A percentile compares a stretch with the other conserved stretches of the same genome.
Conservation (phyloP, 2,888 invertebrate genomes). For the Uloborus plumipes region DNA sequence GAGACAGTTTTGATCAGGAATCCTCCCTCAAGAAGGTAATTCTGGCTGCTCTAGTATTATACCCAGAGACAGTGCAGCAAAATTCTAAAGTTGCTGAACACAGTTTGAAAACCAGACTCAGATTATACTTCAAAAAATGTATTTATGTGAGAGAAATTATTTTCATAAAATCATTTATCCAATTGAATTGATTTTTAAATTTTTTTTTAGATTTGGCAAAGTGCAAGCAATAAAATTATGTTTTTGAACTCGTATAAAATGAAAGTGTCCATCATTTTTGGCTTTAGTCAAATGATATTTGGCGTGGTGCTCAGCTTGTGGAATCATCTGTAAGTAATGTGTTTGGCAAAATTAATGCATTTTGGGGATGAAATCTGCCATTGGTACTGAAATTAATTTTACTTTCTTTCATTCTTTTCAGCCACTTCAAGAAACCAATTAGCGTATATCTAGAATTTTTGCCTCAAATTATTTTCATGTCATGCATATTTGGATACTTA, state of each 20-base stretch:
- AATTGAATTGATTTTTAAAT: neutral
- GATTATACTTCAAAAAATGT: no score
- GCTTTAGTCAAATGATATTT: constrained; percentile 97
- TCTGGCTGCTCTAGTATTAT: no score
- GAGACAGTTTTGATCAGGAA: no score
- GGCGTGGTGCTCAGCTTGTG: constrained; percentile 83
- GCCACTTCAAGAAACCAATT: constrained; percentile 76
- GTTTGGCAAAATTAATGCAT: no score
- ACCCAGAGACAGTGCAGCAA: no score
- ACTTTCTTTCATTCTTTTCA: constrained; percentile 68
- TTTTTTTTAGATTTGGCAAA: constrained; percentile 76
- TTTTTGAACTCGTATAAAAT: constrained; percentile 96
- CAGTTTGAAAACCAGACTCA: no score
- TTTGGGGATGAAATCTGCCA: neutral
- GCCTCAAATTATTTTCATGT: constrained; percentile 92
- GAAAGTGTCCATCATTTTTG: constrained; percentile 90
- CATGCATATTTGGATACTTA: constrained; percentile 95
- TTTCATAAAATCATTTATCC: no score
- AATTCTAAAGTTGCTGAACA: no score
- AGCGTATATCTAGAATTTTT: constrained; percentile 93
- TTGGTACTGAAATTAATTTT: no score
- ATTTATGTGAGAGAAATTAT: no score
- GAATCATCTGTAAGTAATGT: constrained; percentile 70
- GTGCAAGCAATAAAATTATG: constrained; percentile 87
- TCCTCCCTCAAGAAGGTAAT: no score